Conservation (phyloP, 2,113 vertebrate genomes). For the Tinamus guttatus region DNA sequence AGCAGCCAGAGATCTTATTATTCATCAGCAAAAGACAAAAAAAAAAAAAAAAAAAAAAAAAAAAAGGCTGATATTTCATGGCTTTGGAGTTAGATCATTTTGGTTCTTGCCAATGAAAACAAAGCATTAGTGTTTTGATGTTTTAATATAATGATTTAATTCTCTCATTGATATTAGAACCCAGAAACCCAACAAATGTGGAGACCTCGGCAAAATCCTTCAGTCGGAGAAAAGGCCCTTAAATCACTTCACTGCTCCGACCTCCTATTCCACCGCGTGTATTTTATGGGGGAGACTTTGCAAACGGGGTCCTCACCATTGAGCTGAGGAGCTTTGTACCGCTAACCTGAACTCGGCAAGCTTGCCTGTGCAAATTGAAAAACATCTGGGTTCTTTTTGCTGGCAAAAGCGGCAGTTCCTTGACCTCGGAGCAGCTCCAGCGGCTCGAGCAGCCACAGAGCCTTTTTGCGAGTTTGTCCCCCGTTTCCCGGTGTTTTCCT, state of each 20-base stretch:
- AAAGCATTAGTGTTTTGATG: conserved; percentile 83
- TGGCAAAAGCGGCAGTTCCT: conserved; percentile 66
- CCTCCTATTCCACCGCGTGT: conserved; percentile 52
- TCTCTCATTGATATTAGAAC: conserved; percentile 81
- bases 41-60: conserved; percentile 38
- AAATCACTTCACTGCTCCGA: conserved; percentile 71
- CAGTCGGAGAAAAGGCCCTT: conserved; percentile 54
- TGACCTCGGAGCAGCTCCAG: conserved; percentile 70
- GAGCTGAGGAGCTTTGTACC: conserved; percentile 35
- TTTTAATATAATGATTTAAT: conserved; percentile 87
- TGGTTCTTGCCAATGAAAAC: conserved; percentile 80
- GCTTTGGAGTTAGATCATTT: conserved; percentile 85
- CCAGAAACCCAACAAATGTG: conserved; percentile 77
- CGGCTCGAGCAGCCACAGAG: conserved; percentile 24
- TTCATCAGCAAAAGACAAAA: conserved; percentile 63
- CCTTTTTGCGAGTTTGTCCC: conserved; percentile 24
- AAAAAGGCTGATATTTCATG: conserved; percentile 77
- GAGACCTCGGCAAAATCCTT: conserved; percentile 77
- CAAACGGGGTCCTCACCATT: conserved; percentile 44
- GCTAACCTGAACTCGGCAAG: conserved; percentile 67
- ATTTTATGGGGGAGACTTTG: conserved; percentile 55
- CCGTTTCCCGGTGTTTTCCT: conserved; percentile 48
- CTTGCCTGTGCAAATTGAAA: conserved; percentile 74
- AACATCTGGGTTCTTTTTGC: conserved; percentile 79
- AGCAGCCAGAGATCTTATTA: conserved; percentile 82